These are phyloP conservation scores for Lepus oiostolus DNA, from an alignment of 2,797 vertebrate genomes.

Conservation along the genomic window DNA sequence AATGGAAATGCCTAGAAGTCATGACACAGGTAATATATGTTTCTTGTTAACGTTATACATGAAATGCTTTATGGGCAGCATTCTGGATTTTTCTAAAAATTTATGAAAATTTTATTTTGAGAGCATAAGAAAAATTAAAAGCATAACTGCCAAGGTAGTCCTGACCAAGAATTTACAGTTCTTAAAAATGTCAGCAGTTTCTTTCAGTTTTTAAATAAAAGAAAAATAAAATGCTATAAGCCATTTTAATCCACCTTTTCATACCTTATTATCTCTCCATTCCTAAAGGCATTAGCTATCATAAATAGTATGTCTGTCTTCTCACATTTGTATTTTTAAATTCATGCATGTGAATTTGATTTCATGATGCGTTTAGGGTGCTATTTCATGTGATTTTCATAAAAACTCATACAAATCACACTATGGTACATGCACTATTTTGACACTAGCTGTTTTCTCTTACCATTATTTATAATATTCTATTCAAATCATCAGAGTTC, in stretches of 20 bases:
- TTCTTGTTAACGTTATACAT: not conserved
- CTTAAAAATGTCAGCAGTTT: slow-evolving; percentile 3
- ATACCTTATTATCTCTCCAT: not conserved
- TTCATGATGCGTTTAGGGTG: slow-evolving; percentile 41
- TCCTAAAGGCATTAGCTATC: not conserved
- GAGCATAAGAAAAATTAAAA: slow-evolving; percentile 16
- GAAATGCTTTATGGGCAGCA: not conserved
- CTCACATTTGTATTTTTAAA: slow-evolving; percentile 28
- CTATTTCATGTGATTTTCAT: slow-evolving; percentile 41
- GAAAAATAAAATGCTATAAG: not conserved
- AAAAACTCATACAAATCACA: slow-evolving; percentile 27
- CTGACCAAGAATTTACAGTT: not conserved
- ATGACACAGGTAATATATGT: not conserved
- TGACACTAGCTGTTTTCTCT: slow-evolving; percentile 35
- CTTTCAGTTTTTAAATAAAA: slow-evolving; percentile 3
- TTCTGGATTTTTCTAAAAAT: slow-evolving; percentile 10
- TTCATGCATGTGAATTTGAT: slow-evolving; percentile 22
- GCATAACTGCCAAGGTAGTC: not conserved
- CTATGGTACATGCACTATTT: not conserved
- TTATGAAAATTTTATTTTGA: slow-evolving; percentile 30
- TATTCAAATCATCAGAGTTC: not conserved
- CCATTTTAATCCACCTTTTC: not conserved
- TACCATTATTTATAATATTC: not conserved
- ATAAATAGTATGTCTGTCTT: not conserved
- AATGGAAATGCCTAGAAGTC: not conserved